Conservation (phyloP, 2,797 vertebrate genomes). For the Chelonia mydas region DNA sequence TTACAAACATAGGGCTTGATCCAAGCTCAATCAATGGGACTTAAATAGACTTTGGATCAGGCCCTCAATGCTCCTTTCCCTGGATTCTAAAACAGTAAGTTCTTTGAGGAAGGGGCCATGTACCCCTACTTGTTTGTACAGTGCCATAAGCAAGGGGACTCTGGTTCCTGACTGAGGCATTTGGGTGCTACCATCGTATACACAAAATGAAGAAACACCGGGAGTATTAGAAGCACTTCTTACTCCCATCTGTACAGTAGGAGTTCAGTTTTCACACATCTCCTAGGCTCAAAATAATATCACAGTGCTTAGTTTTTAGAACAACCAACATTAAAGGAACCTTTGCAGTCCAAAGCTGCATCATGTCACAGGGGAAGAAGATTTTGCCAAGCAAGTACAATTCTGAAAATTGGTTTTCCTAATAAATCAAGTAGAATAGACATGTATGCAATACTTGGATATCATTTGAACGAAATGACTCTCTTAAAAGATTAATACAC, state of each 20-base stretch:
- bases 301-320: background rate
- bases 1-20: background rate
- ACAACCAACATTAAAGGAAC: background rate
- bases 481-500: background rate
- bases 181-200: background rate
- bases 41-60: background rate
- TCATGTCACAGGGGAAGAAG: background rate
- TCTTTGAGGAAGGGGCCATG: background rate
- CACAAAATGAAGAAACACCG: background rate
- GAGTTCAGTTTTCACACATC: background rate
- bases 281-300: background rate
- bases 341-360: background rate
- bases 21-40: background rate
- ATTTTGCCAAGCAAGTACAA: background rate
- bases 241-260: background rate
- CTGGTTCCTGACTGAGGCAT: background rate
- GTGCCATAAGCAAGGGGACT: background rate
- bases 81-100: background rate
- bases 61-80: background rate
- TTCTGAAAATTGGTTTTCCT: background rate
- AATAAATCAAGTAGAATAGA: background rate
- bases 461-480: background rate
- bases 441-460: background rate
- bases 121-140: background rate
- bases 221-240: background rate